Base-by-base conservation (phyloP, 2,888 invertebrate species). In the Bembecia ichneumoniformis region DNA sequence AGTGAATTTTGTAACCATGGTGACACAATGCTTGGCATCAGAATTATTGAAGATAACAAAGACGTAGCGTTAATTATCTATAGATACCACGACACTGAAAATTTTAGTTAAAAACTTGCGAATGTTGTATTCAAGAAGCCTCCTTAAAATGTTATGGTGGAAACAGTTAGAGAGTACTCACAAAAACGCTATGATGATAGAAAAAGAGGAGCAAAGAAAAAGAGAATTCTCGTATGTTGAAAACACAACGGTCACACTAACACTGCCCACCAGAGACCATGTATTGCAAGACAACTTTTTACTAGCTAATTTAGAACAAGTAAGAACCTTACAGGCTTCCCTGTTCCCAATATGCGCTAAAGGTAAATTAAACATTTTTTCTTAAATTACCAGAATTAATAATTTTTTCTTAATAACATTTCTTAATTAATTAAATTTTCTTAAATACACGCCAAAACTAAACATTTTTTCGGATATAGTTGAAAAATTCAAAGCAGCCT, bases 271-370 rank as follows among this genome's bases (percentile, higher is more conserved):
- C 16, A 77, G 77, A 60, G 75, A 81, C 57, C 79, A 80, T 46
- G 71, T 81, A 52, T 63, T 82, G 53, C 76, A 80, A 63, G 81
- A 84, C 56, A 77, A 81, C 66, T 65, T 82, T 49, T 69, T 84
- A 54, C 71, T 83, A 63, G 73, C 82, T 35, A 82, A 81, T 65
- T 58, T 84, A 68, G 82, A 88, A 58, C 88, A 84, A 74, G 92
- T 93, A 40, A 90, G 89, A 73, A 87, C 90, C 51, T 82, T 93
- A 52, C 93, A 93, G 74, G 90, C 91, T 47, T 86, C 89, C 48
- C 77, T 93, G 51, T 93, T 93, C 73, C 92, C 92, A 47, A 86
- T 88, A 63, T 87, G 79, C 61, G 80, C 74, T 57, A 88, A 79
- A 88, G 87, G 88, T 87, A 83, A 74, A 59, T 28, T 28, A 28